Evolutionary conservation across 2,797 vertebrate genomes (phyloP).

Genomic region (Zalophus californianus): DNA sequence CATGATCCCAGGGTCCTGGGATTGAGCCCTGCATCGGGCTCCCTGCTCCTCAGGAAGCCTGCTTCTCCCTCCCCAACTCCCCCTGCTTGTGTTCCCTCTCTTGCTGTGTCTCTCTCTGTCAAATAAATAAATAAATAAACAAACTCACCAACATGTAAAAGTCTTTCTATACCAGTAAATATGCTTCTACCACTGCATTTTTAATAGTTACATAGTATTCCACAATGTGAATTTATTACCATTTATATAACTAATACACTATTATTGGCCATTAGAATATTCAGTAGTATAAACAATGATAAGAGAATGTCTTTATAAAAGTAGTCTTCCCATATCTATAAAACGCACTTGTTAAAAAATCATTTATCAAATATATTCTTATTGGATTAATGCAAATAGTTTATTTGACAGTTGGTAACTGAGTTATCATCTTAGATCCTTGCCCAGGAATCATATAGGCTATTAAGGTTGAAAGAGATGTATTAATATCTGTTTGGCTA

Average conservation of each 20-base stretch:
- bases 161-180: constrained; percentile 36
- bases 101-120: no score
- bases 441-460: not conserved
- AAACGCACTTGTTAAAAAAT: constrained; percentile 4
- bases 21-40: no score
- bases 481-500: not conserved
- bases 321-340: not conserved
- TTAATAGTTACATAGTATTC: not conserved
- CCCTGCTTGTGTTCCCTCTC: no score
- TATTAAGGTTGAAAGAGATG: not conserved
- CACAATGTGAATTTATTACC: not conserved
- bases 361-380: constrained; percentile 26
- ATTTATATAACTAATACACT: not conserved
- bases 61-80: no score
- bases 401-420: constrained; percentile 28
- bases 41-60: no score
- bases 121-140: no score
- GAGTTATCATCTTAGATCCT: constrained; percentile 13
- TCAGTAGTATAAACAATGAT: not conserved
- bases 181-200: not conserved
- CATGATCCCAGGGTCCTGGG: no score
- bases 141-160: not conserved
- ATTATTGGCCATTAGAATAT: constrained; percentile 1
- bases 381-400: not conserved
- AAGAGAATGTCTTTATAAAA: constrained; percentile 17